phyloP scores from a whole-genome alignment of 1,140 invertebrate genomes.

The Drosophila arizonae region DNA sequence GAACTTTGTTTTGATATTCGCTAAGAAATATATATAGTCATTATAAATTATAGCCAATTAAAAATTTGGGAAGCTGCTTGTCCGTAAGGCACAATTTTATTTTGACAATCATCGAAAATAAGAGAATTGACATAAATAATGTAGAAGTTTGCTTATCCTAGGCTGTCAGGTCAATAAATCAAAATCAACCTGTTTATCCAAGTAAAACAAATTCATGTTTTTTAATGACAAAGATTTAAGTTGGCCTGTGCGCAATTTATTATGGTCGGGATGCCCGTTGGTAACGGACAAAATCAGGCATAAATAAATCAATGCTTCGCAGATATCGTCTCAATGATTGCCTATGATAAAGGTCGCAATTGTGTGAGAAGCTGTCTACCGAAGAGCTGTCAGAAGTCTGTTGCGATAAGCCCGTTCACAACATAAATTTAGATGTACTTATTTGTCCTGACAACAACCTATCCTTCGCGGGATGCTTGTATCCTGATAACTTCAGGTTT shows the following conservation, averaged over 20 bases:
- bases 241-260: constrained; percentile 60
- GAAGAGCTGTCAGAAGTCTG: constrained; percentile 69
- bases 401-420: constrained; percentile 54
- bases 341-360: constrained; percentile 14
- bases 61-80: background rate
- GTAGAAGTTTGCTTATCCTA: constrained; percentile 35
- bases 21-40: background rate
- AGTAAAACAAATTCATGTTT: constrained; percentile 66
- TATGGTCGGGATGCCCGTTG: constrained; percentile 40
- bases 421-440: constrained; percentile 45
- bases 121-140: constrained; percentile 68
- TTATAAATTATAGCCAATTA: background rate
- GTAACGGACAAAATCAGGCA: constrained; percentile 49
- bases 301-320: constrained; percentile 59
- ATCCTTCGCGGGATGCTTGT: background rate
- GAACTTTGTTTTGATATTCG: no score
- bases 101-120: constrained; percentile 23
- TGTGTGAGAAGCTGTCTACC: constrained; percentile 46
- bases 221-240: constrained; percentile 70
- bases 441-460: constrained; percentile 45
- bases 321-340: constrained; percentile 36
- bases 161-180: constrained; percentile 69
- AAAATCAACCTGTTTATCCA: constrained; percentile 64
- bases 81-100: background rate
- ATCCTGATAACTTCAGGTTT: constrained; percentile 1